Conservation (phyloP, 2,113 vertebrate genomes). For the Cygnus buccinator region DNA sequence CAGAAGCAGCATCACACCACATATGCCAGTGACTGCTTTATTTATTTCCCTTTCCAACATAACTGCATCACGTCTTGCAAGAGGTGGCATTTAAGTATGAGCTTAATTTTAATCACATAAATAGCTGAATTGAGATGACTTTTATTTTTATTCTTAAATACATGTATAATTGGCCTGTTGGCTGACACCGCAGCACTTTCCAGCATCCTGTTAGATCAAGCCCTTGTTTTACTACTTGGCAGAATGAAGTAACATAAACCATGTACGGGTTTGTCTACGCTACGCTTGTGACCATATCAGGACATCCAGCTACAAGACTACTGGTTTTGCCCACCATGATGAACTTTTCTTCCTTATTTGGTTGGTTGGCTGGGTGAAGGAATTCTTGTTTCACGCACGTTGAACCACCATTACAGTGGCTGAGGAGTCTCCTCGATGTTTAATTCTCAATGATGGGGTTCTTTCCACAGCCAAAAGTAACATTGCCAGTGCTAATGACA, state of each 20-base stretch:
- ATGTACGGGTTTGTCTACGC: accelerated
- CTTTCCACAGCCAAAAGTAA: neutral
- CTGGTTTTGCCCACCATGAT: neutral
- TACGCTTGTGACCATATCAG: neutral
- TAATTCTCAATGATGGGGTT: neutral
- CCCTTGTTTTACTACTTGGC: neutral
- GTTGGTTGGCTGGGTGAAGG: neutral
- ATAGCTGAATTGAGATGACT: neutral
- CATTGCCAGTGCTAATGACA: neutral
- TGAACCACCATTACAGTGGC: neutral
- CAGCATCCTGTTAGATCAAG: neutral
- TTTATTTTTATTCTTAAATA: neutral
- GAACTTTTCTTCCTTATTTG: neutral
- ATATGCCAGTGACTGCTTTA: neutral
- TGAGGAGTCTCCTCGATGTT: neutral
- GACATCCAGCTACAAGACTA: neutral
- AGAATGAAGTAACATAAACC: neutral
- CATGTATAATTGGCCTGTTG: neutral
- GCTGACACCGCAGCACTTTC: neutral
- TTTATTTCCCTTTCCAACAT: neutral
- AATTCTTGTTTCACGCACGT: neutral
- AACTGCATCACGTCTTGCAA: neutral
- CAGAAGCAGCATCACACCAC: neutral
- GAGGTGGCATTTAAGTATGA: neutral
- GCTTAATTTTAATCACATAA: neutral